Conservation (phyloP, 2,797 vertebrate species). For the Melanotaenia parkinsoni region DNA sequence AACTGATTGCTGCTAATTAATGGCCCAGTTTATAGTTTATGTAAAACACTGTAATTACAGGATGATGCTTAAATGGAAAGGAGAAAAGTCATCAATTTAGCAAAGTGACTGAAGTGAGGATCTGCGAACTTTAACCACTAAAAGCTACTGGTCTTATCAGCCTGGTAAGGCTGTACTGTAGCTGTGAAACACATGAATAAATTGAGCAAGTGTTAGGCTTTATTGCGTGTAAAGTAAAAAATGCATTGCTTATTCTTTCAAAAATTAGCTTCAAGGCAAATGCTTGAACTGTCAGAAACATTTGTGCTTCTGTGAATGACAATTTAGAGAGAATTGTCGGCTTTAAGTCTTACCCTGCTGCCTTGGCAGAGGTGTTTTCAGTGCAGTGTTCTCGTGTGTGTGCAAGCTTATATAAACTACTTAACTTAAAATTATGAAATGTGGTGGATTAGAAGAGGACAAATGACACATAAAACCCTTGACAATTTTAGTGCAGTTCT, state of each 20-base stretch:
- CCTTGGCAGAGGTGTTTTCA: background rate
- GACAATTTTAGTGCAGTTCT: background rate
- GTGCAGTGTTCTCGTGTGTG: background rate
- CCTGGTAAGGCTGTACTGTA: background rate
- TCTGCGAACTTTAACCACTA: background rate
- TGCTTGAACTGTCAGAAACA: background rate
- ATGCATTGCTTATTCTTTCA: background rate
- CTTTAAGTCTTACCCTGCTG: background rate
- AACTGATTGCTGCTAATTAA: background rate
- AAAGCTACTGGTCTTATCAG: background rate
- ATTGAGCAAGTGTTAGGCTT: background rate
- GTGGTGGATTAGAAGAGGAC: background rate
- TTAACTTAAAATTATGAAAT: background rate
- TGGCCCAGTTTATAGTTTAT: background rate
- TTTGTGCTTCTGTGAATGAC: background rate
- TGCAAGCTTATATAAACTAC: background rate
- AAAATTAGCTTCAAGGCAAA: slow-evolving; percentile 1
- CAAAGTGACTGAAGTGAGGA: background rate
- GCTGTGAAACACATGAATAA: background rate
- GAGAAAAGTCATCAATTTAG: background rate
- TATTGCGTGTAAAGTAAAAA: background rate
- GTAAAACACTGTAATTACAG: background rate
- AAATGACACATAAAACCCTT: background rate
- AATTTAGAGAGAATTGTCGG: background rate
- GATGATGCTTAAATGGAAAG: slow-evolving; percentile 5